These are phyloP conservation scores for Trissolcus brochymenae DNA, from an alignment of 2,888 invertebrate species.

Conservation along the genomic window DNA sequence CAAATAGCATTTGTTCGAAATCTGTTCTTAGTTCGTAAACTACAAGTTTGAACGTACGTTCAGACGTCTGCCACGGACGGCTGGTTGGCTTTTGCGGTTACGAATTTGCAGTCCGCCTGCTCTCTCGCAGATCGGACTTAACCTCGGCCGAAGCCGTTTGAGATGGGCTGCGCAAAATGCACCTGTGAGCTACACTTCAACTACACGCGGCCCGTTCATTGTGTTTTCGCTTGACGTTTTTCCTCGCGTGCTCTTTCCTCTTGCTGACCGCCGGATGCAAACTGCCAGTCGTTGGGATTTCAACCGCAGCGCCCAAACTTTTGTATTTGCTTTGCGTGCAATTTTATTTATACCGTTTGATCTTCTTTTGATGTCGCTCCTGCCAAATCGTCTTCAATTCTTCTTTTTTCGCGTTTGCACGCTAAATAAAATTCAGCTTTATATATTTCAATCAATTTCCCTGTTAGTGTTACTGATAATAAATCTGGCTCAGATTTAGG, in stretches of 20 bases:
- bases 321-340: conserved; percentile 27
- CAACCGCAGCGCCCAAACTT: conserved; percentile 33
- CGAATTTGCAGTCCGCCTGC: conserved; percentile 45
- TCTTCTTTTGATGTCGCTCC: conserved; percentile 5
- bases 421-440: too few species aligned
- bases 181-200: conserved; percentile 51
- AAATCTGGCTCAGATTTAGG: too few species aligned
- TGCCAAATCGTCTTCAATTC: not conserved
- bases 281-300: conserved; percentile 30
- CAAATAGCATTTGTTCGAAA: conserved; percentile 54
- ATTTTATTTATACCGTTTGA: conserved; percentile 26
- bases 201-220: conserved; percentile 24
- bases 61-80: conserved; percentile 51
- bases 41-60: conserved; percentile 47
- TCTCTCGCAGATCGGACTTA: conserved; percentile 37
- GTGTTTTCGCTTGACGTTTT: conserved; percentile 36
- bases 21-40: conserved; percentile 57
- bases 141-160: conserved; percentile 38
- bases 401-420: not conserved
- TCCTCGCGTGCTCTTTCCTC: conserved; percentile 19
- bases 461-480: too few species aligned
- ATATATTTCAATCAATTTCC: too few species aligned
- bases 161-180: conserved; percentile 32
- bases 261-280: conserved; percentile 16
- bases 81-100: conserved; percentile 55